phyloP scores from a whole-genome alignment of 2,888 invertebrate species.

The Scrobipalpa atriplicella region DNA sequence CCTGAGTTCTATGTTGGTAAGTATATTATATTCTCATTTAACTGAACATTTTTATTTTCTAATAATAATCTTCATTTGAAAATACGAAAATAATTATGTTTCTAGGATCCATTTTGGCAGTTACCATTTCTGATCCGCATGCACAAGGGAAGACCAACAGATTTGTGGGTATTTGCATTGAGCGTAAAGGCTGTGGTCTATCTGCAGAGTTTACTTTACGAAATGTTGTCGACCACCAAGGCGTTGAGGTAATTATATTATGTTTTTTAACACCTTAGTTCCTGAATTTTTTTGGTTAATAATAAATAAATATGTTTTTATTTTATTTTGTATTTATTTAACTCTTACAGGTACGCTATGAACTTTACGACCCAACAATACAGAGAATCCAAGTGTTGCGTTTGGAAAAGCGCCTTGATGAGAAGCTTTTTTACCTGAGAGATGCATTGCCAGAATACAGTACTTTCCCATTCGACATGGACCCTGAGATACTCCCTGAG shows the following conservation, averaged over 20 bases:
- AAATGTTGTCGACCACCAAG: conserved; percentile 96
- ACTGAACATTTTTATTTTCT: not conserved
- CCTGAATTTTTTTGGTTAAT: not conserved
- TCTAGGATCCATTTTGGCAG: conserved; percentile 92
- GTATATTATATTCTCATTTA: conserved; percentile 44
- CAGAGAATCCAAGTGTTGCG: conserved; percentile 94
- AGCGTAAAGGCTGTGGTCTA: conserved; percentile 91
- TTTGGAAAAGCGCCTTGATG: conserved; percentile 96
- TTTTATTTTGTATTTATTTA: conserved; percentile 66
- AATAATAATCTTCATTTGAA: not conserved
- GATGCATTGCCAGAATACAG: conserved; percentile 96
- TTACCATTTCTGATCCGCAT: conserved; percentile 93
- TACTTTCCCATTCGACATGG: conserved; percentile 96
- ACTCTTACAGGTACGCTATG: conserved; percentile 82
- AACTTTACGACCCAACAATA: conserved; percentile 97
- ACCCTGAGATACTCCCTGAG: conserved; percentile 89
- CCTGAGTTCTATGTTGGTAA: conserved; percentile 99
- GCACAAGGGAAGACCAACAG: conserved; percentile 91
- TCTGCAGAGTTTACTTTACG: conserved; percentile 93
- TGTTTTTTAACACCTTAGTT: not conserved
- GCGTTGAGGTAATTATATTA: conserved; percentile 78
- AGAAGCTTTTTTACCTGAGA: conserved; percentile 92
- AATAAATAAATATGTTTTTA: conserved; percentile 26
- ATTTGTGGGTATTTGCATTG: conserved; percentile 97
- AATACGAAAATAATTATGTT: not conserved